Base-by-base conservation (phyloP, 2,888 invertebrate genomes). In the Allophyes oxyacanthae region DNA sequence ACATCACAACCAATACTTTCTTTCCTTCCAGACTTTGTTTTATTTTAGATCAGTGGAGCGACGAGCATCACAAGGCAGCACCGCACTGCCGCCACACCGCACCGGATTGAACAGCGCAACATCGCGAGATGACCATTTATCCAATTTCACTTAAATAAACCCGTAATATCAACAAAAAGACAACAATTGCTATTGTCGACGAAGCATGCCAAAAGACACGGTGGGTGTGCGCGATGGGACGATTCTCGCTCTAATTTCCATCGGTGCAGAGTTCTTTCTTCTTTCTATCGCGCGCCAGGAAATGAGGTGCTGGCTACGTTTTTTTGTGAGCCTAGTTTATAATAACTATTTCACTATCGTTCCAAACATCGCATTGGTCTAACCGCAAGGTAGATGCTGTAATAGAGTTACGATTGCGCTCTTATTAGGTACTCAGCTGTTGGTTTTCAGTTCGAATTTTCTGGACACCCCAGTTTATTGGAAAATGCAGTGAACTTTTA, bases 61-160 rank as follows among this genome's bases (percentile, higher is more conserved):
- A 64, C 74, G 75, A 78, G 75, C 81, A 83, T 81, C 75, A 79
- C 85, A 56, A 68, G 71, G 61, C 64, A 81, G 78, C 72, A 78
- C 86, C 83, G 84, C 85, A 79, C 88, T 71, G 84, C 75, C 78
- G 83, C 84, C 79, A 75, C 77, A 66, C 86, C 79, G 76, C 84
- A 75, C 82, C 72, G 80, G 86, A 89, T 93, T 92, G 94, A 92
- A 85, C 85, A 85, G 87, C 81, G 82, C 83, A 86, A 89, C 88
- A 88, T 87, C 77, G 84, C 83, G 89, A 89, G 88, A 88, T 91
- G 89, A 89, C 91, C 92, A 92, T 94, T 94, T 94, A 94, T 93
- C 91, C 87, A 91, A 92, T 94, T 94, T 92, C 94, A 88, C 92
- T 92, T 92, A 92, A 92, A 92, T 92, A 91, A 91, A 92, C 89